These are phyloP conservation scores for Octomys mimax DNA, from an alignment of 2,797 vertebrate species.

Conservation along the genomic window DNA sequence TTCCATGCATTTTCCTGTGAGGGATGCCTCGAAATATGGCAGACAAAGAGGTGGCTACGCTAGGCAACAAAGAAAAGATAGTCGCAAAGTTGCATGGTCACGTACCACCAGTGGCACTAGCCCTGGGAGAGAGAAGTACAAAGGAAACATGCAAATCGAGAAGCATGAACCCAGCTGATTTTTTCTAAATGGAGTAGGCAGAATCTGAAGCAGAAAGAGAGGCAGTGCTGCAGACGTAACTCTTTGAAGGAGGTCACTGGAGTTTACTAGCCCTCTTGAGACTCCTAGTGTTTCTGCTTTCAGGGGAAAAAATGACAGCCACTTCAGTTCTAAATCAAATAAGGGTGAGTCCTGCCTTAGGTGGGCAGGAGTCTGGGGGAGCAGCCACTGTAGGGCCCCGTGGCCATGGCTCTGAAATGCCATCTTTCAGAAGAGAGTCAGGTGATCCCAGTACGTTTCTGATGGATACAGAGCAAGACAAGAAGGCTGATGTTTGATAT, in stretches of 20 bases:
- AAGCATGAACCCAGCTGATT: neutral
- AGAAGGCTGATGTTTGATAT: neutral
- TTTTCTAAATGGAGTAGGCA: neutral
- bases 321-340: neutral
- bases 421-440: neutral
- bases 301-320: neutral
- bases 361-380: rapidly evolving
- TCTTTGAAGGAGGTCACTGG: neutral
- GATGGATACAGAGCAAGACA: neutral
- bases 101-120: too few relatives aligned
- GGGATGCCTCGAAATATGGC: neutral
- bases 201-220: neutral
- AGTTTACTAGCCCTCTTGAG: too few relatives aligned
- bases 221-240: rapidly evolving
- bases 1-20: neutral
- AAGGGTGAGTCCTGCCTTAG: neutral
- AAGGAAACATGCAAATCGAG: neutral
- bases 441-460: neutral
- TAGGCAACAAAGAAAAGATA: neutral
- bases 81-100: neutral
- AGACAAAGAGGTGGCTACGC: neutral
- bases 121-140: neutral
- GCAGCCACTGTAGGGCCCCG: rapidly evolving
- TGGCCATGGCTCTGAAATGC: too few relatives aligned
- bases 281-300: neutral